phyloP scores from a whole-genome alignment of 2,113 vertebrate genomes.

The Fulmarus glacialis region DNA sequence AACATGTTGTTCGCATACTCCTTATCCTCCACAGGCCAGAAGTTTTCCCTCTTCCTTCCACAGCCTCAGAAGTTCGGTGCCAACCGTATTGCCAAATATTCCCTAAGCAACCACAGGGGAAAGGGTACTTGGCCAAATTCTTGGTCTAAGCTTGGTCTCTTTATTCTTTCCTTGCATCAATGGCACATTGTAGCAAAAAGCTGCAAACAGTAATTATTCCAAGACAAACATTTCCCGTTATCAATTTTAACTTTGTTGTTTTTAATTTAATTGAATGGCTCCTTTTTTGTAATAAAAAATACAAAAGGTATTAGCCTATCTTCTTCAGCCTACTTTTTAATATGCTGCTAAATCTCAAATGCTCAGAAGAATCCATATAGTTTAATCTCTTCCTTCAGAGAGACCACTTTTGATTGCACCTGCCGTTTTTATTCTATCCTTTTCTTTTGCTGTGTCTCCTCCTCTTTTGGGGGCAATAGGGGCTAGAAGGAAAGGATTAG shows the following conservation, averaged over 20 bases:
- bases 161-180: neutral
- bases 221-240: conserved; percentile 4
- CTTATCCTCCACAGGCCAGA: neutral
- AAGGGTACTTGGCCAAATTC: neutral
- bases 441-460: neutral
- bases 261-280: neutral
- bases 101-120: neutral
- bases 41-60: neutral
- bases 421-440: neutral
- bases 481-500: neutral
- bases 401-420: neutral
- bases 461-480: neutral
- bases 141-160: neutral
- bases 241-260: neutral
- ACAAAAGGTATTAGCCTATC: no score
- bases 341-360: neutral
- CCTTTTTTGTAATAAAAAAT: neutral
- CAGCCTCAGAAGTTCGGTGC: neutral
- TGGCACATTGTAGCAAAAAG: neutral
- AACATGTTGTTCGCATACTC: neutral
- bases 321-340: neutral
- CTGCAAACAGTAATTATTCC: neutral
- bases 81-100: neutral
- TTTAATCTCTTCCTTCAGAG: neutral
- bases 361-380: neutral